Evolutionary conservation across 2,113 vertebrate genomes (phyloP), one percentile per base, ranked within the genome.

Genomic region (Ascaphus truei): DNA sequence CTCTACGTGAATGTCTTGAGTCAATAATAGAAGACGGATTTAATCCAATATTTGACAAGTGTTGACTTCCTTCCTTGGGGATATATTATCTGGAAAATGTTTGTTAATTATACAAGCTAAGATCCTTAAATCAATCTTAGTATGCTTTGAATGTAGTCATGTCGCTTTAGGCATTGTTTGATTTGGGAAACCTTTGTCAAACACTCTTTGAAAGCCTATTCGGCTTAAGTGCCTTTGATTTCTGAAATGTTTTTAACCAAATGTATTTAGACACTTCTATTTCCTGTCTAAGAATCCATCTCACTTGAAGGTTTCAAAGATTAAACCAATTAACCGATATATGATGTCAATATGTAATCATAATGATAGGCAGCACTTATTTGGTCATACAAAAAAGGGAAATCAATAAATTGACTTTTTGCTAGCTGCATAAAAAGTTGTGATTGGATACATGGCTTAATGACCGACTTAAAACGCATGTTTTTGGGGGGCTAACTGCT

Each of bases 171-270:
- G 65, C 53, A 33, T 3, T 59, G 10, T 12, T 27, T 36, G 13
- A 34, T 11, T 33, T 58, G 39, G n/a, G 3, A 37, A 30, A 12
- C 20, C 43, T 50, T 50, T 50, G 43, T 39, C 50, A 33, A 66
- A 26, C 15, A 53, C 31, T 29, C 8, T 51, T 25, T 12, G 4
- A 7, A 26, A 37, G 27, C 36, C 37, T 23, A 15, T 7, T 8
- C 13, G 52, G 64, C 37, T 66, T 56, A 66, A 4, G 5, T 5
- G 33, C 16, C 37, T 68, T 57, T 68, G 53, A 68, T 57, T 33
- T 25, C 30, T 33, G 33, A 23, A 56, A 20, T 31, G 29, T 68
- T 68, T 58, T 67, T 39, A 37, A 43, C 30, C 15, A 31, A 13
- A 34, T 39, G 30, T 34, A 34, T 22, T 45, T 47, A 31, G 20